Conservation (phyloP, 2,888 invertebrate genomes). For the Hanleya hanleyi region DNA sequence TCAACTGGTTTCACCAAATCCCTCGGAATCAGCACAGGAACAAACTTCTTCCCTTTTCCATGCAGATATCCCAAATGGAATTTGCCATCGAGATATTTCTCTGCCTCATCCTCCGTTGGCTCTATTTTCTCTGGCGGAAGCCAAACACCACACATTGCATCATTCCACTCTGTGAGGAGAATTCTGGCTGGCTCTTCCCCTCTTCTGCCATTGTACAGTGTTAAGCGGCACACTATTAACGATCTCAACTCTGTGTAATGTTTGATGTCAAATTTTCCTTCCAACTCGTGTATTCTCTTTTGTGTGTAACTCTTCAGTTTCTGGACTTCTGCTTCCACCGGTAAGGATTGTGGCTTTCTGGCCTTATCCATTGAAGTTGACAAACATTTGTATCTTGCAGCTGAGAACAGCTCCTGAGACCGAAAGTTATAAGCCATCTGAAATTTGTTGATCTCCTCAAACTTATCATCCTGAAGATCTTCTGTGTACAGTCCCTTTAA, state of each 20-base stretch:
- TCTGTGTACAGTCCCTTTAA: conserved; percentile 7
- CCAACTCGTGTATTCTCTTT: not conserved
- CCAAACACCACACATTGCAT: conserved; percentile 27
- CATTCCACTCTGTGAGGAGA: conserved; percentile 31
- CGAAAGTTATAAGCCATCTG: not conserved
- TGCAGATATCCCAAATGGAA: conserved; percentile 29
- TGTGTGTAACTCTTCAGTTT: not conserved
- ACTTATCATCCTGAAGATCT: not conserved
- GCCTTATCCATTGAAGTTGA: not conserved
- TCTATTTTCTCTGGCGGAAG: conserved; percentile 17
- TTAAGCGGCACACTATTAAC: conserved; percentile 18
- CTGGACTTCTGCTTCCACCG: not conserved
- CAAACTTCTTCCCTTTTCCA: conserved; percentile 33
- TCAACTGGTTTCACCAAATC: conserved; percentile 24
- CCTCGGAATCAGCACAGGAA: conserved; percentile 29
- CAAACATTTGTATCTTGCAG: not conserved
- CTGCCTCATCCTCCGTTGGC: conserved; percentile 18
- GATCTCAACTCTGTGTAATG: not conserved
- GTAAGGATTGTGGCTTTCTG: not conserved
- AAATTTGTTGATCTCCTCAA: not conserved
- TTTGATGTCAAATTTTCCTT: not conserved
- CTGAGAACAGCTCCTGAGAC: not conserved
- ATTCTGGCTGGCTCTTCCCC: conserved; percentile 30
- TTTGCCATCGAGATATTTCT: conserved; percentile 19
- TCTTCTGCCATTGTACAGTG: conserved; percentile 33